Evolutionary conservation across 2,888 invertebrate species (phyloP).

Genomic region (Platypus cylindrus): DNA sequence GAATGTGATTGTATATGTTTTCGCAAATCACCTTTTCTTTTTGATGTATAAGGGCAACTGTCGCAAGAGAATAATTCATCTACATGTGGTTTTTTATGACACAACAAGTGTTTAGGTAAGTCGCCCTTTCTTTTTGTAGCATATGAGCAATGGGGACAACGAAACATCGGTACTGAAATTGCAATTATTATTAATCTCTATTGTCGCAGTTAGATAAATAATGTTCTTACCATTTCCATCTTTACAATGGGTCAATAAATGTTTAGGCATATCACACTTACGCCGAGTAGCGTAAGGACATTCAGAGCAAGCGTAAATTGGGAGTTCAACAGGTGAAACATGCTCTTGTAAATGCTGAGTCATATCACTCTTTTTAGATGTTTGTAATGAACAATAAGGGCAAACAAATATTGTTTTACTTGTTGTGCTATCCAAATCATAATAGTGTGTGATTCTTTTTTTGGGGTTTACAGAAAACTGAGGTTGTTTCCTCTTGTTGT

Average conservation of each 20-base stretch:
- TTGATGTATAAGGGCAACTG: slow-evolving; percentile 18
- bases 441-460: no score
- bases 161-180: slow-evolving; percentile 14
- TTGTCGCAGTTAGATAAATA: not conserved
- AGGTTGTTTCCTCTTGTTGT: not conserved
- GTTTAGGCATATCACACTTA: slow-evolving; percentile 16
- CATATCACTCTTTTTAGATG: slow-evolving; percentile 11
- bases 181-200: not conserved
- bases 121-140: slow-evolving; percentile 22
- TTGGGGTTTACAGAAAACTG: slow-evolving; percentile 1
- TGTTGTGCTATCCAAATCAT: not conserved
- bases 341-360: slow-evolving; percentile 9
- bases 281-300: slow-evolving; percentile 16
- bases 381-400: slow-evolving; percentile 12
- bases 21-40: slow-evolving; percentile 18
- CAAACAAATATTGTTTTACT: slow-evolving; percentile 11
- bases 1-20: not conserved
- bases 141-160: slow-evolving; percentile 20
- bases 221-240: slow-evolving; percentile 12
- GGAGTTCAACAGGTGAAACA: slow-evolving; percentile 8
- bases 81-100: slow-evolving; percentile 13
- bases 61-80: slow-evolving; percentile 14
- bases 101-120: slow-evolving; percentile 21
- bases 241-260: slow-evolving; percentile 14
- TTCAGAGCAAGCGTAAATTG: slow-evolving; percentile 13